These are phyloP conservation scores for Poecilia picta DNA, from an alignment of 2,797 vertebrate genomes.

Conservation along the genomic window DNA sequence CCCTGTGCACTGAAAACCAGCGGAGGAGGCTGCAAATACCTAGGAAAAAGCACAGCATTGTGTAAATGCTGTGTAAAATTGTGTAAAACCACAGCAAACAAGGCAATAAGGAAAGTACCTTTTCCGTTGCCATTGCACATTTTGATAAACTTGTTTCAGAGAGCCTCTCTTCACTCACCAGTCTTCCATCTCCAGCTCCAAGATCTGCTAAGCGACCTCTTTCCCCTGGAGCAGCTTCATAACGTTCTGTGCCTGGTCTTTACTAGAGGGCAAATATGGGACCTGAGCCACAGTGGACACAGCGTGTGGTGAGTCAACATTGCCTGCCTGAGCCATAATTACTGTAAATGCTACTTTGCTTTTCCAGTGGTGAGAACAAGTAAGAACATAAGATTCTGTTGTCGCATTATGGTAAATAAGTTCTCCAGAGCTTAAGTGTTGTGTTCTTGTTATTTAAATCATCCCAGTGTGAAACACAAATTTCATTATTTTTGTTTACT, in stretches of 20 bases:
- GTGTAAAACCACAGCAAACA: constrained; percentile 1
- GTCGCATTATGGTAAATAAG: neutral
- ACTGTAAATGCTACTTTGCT: neutral
- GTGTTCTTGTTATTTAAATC: neutral
- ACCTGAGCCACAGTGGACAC: constrained; percentile 67
- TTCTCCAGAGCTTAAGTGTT: neutral
- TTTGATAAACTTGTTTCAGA: neutral
- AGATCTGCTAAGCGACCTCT: constrained; percentile 78
- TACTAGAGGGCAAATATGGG: constrained; percentile 81
- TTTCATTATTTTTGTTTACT: neutral
- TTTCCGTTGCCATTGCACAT: neutral
- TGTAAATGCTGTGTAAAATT: too few species aligned
- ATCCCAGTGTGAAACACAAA: neutral
- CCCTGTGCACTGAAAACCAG: constrained; percentile 80
- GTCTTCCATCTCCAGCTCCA: constrained; percentile 82
- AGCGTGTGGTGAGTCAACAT: constrained; percentile 8
- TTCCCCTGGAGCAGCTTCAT: constrained; percentile 77
- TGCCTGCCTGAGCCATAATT: neutral
- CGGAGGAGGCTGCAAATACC: constrained; percentile 79
- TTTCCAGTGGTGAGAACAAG: neutral
- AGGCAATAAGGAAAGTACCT: neutral
- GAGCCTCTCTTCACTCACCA: constrained; percentile 62
- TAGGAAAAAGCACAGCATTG: constrained; percentile 24
- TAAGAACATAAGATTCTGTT: neutral
- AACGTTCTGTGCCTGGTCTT: constrained; percentile 72